phyloP scores from a whole-genome alignment of 1,140 invertebrate genomes.

The Galendromus occidentalis region DNA sequence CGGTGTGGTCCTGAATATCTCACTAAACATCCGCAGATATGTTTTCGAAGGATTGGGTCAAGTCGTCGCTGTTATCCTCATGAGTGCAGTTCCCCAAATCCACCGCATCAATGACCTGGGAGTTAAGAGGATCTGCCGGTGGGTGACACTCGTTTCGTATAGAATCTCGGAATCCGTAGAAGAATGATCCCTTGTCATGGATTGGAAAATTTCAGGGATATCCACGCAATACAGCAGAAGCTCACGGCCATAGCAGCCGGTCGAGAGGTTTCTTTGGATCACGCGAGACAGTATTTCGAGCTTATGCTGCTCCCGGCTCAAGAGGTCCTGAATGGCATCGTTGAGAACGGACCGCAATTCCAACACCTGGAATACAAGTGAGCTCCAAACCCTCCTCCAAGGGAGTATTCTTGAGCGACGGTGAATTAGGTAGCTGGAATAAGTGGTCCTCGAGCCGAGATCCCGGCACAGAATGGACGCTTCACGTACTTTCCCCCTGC shows the following conservation, averaged over 20 bases:
- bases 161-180: no score
- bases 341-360: conserved; percentile 59
- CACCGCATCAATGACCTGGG: conserved; percentile 55
- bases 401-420: neutral
- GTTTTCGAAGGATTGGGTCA: conserved; percentile 82
- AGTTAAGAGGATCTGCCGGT: conserved; percentile 42
- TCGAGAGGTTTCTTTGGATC: conserved; percentile 55
- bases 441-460: no score
- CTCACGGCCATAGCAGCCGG: conserved; percentile 59
- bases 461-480: no score
- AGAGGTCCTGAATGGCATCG: conserved; percentile 57
- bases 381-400: neutral
- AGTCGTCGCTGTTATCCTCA: conserved; percentile 60
- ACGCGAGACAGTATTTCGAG: conserved; percentile 68
- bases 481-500: neutral
- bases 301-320: conserved; percentile 56
- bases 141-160: neutral
- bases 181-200: no score
- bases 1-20: no score
- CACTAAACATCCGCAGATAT: no score
- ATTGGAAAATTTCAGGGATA: conserved; percentile 36
- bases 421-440: no score
- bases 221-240: conserved; percentile 64
- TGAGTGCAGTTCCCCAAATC: conserved; percentile 56
- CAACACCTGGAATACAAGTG: conserved; percentile 52